Evolutionary conservation across 2,888 invertebrate species (phyloP).

Genomic region (Abscondita cerata): DNA sequence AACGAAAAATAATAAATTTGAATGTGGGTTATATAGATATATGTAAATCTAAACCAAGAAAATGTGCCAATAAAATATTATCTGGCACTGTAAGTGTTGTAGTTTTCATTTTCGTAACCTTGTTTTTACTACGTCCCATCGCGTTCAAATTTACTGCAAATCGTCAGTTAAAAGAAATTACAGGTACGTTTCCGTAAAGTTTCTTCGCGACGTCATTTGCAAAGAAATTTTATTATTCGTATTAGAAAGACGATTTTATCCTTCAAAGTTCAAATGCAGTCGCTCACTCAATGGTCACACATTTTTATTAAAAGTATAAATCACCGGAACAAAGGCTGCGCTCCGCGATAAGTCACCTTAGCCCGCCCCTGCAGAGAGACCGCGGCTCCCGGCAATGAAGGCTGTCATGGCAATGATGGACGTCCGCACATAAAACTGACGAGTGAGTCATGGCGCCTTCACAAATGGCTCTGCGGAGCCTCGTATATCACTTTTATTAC

Average conservation of each 20-base stretch:
- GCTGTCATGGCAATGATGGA: conserved; percentile 75
- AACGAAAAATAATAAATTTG: too few species aligned
- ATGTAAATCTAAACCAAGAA: too few species aligned
- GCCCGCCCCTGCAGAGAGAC: conserved; percentile 55
- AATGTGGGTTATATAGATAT: too few species aligned
- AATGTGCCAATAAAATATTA: too few species aligned
- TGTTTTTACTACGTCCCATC: background rate
- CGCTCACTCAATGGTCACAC: conserved; percentile 67
- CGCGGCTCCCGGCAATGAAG: conserved; percentile 63
- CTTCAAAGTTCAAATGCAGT: conserved; percentile 38
- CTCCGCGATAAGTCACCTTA: conserved; percentile 61
- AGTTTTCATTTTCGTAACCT: too few species aligned
- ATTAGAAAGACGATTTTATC: conserved; percentile 40
- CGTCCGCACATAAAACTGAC: conserved; percentile 78
- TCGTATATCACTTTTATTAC: conserved; percentile 83
- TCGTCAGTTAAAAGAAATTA: conserved; percentile 19
- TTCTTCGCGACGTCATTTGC: conserved; percentile 16
- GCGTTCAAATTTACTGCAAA: conserved; percentile 2
- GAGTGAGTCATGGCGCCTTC: conserved; percentile 72
- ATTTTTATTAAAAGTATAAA: conserved; percentile 72
- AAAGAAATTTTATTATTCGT: conserved; percentile 39
- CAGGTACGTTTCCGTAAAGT: conserved; percentile 16
- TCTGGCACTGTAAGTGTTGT: too few species aligned
- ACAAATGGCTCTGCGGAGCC: conserved; percentile 79
- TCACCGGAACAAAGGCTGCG: conserved; percentile 67